Base-by-base conservation (phyloP, 2,113 vertebrate species). In the Chaetodon trifascialis region DNA sequence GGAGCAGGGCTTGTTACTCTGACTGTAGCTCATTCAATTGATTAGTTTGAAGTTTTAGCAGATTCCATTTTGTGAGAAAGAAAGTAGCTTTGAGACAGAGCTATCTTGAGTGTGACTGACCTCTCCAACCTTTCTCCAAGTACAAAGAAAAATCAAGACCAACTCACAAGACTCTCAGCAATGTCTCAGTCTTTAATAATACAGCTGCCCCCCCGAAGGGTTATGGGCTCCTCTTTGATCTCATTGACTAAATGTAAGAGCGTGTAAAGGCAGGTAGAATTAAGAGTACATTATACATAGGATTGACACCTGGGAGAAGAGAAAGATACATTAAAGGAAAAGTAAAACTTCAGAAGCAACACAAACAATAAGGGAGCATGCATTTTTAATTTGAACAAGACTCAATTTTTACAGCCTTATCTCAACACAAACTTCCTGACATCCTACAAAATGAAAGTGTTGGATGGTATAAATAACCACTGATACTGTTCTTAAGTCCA, bases 141-240 rank as follows among this genome's bases (percentile, higher is more conserved):
- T 82, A 55, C 30, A 72, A 73, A 88, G 42, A 87, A 71, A 79
- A 71, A 81, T 84, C 38, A 82, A 59, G 59, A 85, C 63, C 54
- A 63, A 44, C 55, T 60, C 72, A 56, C 44, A 51, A 65, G 64
- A 73, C 44, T 49, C n/a, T 74, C 30, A 55, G 52, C 76, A 79
- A 76, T 81, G 65, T 86, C 40, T 84, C 47, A 46, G 55, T 78
- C 60, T 83, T 82, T 73, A 75, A 89, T 86, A 84, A 86, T 73
- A 86, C 67, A 83, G 70, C 73, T 51, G 38, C 65, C n/a, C 42
- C 46, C 80, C 65, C 23, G n/a, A 79, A 85, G 79, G 63, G 12
- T 21, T 47, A 51, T 54, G 42, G 62, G 11, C 69, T 72, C 49
- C 17, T 52, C 56, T 84, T 56, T 73, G 68, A 86, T 86, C 60